A percentile compares a stretch with the other conserved stretches of the same genome.
Conservation (phyloP, 2,888 invertebrate species). For the Priocnemis perturbator region DNA sequence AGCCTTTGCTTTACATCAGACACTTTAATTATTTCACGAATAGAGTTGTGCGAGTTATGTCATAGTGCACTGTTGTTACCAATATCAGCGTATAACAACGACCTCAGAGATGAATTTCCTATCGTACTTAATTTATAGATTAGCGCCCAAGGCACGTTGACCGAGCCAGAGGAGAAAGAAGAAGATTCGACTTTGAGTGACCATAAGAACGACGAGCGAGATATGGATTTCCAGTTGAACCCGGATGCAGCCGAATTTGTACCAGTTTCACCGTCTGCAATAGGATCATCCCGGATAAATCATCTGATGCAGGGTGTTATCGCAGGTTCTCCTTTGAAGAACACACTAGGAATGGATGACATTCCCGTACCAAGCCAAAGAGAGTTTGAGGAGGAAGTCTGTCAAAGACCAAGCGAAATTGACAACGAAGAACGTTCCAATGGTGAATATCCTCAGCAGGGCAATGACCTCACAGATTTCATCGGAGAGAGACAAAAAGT, state of each 20-base stretch:
- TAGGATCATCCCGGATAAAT: neutral
- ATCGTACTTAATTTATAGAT: constrained; percentile 40
- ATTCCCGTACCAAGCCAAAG: constrained; percentile 77
- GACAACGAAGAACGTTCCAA: constrained; percentile 76
- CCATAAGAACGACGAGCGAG: constrained; percentile 71
- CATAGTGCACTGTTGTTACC: neutral
- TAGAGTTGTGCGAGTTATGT: neutral
- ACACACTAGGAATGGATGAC: constrained; percentile 79
- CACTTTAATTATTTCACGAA: too few relatives aligned
- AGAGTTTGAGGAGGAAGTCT: constrained; percentile 82
- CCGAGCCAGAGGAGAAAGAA: constrained; percentile 24
- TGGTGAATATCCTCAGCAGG: constrained; percentile 61
- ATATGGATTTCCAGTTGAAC: constrained; percentile 86
- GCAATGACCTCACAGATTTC: constrained; percentile 38
- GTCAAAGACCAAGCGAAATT: constrained; percentile 80
- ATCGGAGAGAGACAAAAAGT: constrained; percentile 66
- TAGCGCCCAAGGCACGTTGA: constrained; percentile 43
- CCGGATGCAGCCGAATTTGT: constrained; percentile 92
- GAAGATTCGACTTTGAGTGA: constrained; percentile 12
- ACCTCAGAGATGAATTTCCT: neutral
- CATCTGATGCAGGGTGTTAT: constrained; percentile 54
- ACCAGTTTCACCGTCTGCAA: constrained; percentile 79
- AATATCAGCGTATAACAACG: neutral
- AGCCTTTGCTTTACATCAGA: too few relatives aligned
- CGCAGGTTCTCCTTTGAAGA: constrained; percentile 83